Conservation (phyloP, 2,113 vertebrate species). For the Benitochromis conjunctus region DNA sequence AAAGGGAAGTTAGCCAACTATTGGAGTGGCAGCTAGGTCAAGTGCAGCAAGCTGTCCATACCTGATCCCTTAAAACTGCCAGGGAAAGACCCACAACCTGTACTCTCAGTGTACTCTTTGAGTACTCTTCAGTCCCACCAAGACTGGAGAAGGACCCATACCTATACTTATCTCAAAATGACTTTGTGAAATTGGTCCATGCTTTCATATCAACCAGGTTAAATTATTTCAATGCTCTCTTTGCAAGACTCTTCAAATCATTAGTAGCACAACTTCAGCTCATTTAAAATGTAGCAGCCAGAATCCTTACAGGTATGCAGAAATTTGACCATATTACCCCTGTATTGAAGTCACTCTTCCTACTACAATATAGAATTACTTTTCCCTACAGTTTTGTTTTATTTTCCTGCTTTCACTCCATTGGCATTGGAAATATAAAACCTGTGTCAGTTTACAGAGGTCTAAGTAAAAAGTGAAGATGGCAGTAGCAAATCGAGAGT, state of each 20-base stretch:
- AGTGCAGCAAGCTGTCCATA: not conserved
- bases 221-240: no score
- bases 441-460: not conserved
- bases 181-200: not conserved
- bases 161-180: not conserved
- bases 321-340: no score
- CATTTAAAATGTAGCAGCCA: no score
- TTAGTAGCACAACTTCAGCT: no score
- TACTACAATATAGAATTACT: no score
- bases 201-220: no score
- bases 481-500: not conserved
- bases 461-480: not conserved
- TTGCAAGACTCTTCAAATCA: no score
- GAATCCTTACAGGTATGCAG: no score
- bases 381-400: not conserved
- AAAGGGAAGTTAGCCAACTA: not conserved
- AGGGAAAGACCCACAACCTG: not conserved
- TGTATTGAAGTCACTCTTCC: no score
- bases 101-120: not conserved
- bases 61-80: not conserved
- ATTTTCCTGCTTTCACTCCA: not conserved
- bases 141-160: not conserved
- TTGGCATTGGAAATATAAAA: not conserved
- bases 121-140: not conserved
- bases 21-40: not conserved